phyloP scores from a whole-genome alignment of 2,113 vertebrate genomes.

The Plectropomus leopardus region DNA sequence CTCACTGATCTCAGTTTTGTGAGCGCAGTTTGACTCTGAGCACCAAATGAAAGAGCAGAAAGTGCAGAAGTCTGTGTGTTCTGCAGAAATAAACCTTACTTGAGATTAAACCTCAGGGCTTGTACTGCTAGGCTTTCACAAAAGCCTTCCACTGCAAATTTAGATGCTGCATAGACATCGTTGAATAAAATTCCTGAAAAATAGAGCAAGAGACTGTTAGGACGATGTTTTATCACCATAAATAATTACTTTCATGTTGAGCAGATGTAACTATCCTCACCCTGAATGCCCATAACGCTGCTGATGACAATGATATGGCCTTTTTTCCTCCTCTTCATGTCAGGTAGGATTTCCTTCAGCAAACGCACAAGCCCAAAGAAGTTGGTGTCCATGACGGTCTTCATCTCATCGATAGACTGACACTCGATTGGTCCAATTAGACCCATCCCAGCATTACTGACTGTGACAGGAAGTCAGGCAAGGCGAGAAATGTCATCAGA shows the following conservation, averaged over 20 bases:
- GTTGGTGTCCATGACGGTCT: conserved; percentile 91
- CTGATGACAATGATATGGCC: conserved; percentile 91
- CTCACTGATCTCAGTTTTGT: background rate
- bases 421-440: conserved; percentile 91
- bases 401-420: conserved; percentile 90
- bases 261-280: conserved; percentile 55
- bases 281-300: conserved; percentile 93
- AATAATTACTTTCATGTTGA: background rate
- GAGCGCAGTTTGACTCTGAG: background rate
- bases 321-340: conserved; percentile 90
- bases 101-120: conserved; percentile 89
- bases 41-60: background rate
- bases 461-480: conserved; percentile 69
- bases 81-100: conserved; percentile 81
- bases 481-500: background rate
- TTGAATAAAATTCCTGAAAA: conserved; percentile 90
- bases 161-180: conserved; percentile 91
- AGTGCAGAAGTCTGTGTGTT: background rate
- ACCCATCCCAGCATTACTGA: conserved; percentile 91
- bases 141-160: conserved; percentile 92
- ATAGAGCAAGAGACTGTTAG: background rate
- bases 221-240: background rate
- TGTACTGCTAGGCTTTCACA: conserved; percentile 92
- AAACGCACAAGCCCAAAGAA: conserved; percentile 90
- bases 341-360: conserved; percentile 89